phyloP scores from a whole-genome alignment of 1,140 invertebrate genomes.

The Yoshiicerus persimilis region DNA sequence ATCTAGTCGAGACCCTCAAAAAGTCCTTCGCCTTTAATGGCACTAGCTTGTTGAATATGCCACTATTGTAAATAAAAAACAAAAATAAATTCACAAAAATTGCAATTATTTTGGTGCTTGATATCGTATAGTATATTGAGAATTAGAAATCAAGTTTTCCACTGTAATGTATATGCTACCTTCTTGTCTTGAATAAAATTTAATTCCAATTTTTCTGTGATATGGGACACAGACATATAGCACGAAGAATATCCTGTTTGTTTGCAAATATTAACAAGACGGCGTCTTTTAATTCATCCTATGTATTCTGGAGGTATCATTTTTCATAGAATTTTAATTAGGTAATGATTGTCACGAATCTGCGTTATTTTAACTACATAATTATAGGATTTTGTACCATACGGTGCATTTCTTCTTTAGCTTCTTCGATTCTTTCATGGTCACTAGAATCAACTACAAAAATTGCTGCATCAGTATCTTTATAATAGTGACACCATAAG shows the following conservation, averaged over 20 bases:
- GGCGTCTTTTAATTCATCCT: slow-evolving; percentile 59
- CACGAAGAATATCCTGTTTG: slow-evolving; percentile 51
- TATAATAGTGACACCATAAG: slow-evolving; percentile 64
- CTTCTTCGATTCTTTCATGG: slow-evolving; percentile 58
- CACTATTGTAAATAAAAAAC: background rate
- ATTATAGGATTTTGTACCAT: slow-evolving; percentile 53
- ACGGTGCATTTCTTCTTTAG: slow-evolving; percentile 59
- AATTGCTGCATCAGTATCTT: slow-evolving; percentile 62
- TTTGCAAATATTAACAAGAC: slow-evolving; percentile 62
- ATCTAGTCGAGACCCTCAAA: background rate
- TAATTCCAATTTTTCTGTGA: slow-evolving; percentile 57
- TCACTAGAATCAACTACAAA: slow-evolving; percentile 62
- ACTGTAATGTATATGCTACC: too few relatives aligned
- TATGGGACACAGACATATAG: too few relatives aligned
- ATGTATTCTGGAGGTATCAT: background rate
- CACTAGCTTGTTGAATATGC: background rate
- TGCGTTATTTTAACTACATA: too few relatives aligned
- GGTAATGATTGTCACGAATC: too few relatives aligned
- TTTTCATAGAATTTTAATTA: too few relatives aligned
- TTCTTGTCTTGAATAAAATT: slow-evolving; percentile 53
- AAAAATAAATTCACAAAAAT: background rate
- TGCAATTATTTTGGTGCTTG: background rate
- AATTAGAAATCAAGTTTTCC: too few relatives aligned
- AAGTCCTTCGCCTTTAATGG: background rate
- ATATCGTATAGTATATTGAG: too few relatives aligned